Base-by-base conservation (phyloP, 2,113 vertebrate genomes). In the Neopipo cinnamomea region DNA sequence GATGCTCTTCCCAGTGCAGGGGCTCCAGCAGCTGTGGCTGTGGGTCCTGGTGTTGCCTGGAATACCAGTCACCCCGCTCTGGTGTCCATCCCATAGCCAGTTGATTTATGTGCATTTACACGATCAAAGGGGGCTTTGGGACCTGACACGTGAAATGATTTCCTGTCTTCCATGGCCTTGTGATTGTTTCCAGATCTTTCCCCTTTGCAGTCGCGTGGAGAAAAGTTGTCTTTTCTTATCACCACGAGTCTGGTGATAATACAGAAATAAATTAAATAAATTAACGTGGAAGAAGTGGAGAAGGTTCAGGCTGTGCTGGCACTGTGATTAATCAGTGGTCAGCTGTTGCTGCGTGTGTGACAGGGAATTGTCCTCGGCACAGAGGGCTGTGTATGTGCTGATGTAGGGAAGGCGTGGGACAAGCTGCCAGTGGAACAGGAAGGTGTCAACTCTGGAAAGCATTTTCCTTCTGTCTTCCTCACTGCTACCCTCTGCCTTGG, bases 121-220 rank as follows among this genome's bases (percentile, higher is more conserved):
- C 16, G 56, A 79, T 85, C 82, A 79, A 50, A 94, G 56, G 1
- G 11, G 85, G 92, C 82, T 86, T 55, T 67, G 41, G 73, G 53
- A 61, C 44, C 12, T 42, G 92, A 84, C 1, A 11, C 24, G 68
- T 31, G 55, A 81, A 91, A 92, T 61, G 56, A 91, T 88, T 93
- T 90, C 75, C 82, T 92, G 82, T 93, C 93, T 74, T 52, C 59
- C 39, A 15, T 18, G 7, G 85, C 79, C 47, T 19, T 37, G 85
- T 61, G 81, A 55, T 94, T 84, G 58, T 78, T 92, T 91, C 83
- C 88, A 94, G 59, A 74, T 88, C 88, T 62, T 62, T 72, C 55
- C 55, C 59, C 39, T 84, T 86, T 67, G 35, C 79, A 72, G 4
- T n/a, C 1, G 12, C 4, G 3, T 3, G 20, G 85, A 65, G 61